A percentile compares a stretch with the other conserved stretches of the same genome.
Evolutionary conservation across 1,140 invertebrate species (phyloP).

Genomic region (Drosophila novamexicana): DNA sequence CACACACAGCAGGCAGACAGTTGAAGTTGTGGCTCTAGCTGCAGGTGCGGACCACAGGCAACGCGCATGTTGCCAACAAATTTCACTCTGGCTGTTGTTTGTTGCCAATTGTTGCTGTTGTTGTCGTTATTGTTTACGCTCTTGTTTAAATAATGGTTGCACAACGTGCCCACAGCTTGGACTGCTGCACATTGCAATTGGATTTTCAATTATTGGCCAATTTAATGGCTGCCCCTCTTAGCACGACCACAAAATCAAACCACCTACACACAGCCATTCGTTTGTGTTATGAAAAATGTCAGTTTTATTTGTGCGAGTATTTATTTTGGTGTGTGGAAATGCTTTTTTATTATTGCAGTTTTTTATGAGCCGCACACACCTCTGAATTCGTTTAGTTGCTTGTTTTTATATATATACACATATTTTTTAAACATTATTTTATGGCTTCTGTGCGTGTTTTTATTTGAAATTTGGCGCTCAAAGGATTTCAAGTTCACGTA

Average conservation of each 20-base stretch:
- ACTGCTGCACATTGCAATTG: conserved; percentile 68
- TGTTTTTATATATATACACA: conserved; percentile 15
- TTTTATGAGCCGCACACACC: conserved; percentile 63
- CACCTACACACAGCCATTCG: conserved; percentile 36
- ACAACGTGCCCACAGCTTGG: conserved; percentile 61
- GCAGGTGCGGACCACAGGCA: conserved; percentile 39
- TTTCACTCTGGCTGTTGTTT: conserved; percentile 56
- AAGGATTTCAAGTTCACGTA: conserved; percentile 81
- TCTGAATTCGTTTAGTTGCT: conserved; percentile 16
- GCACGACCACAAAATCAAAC: conserved; percentile 24
- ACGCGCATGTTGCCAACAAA: conserved; percentile 61
- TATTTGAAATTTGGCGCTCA: conserved; percentile 76
- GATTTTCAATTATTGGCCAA: conserved; percentile 82
- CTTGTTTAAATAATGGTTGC: conserved; percentile 80
- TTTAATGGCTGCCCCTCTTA: conserved; percentile 57
- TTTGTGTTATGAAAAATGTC: conserved; percentile 44
- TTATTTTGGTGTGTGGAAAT: conserved; percentile 54
- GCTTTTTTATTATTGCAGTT: conserved; percentile 76
- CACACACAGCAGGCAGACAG: conserved; percentile 26
- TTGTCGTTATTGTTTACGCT: conserved; percentile 81
- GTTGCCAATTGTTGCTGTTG: conserved; percentile 44
- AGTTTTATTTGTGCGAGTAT: conserved; percentile 55
- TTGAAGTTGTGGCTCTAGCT: conserved; percentile 17
- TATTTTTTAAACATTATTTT: conserved; percentile 55
- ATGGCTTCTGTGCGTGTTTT: conserved; percentile 79